Base-by-base conservation (phyloP, 2,113 vertebrate species). In the Gila orcuttii region DNA sequence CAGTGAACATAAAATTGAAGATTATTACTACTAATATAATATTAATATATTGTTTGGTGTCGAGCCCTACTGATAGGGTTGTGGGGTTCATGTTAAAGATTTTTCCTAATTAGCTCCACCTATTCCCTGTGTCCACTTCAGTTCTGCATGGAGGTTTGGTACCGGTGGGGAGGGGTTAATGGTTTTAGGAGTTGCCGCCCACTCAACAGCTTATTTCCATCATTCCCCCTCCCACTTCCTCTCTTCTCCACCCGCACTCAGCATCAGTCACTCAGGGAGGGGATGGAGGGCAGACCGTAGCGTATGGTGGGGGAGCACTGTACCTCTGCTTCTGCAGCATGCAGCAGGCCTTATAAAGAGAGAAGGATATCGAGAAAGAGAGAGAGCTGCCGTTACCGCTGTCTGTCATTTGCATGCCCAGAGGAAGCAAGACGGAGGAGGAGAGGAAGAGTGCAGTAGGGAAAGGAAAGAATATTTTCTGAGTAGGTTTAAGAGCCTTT, bases 351-450 rank as follows among this genome's bases (percentile, higher is more conserved):
- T 28, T 62, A 62, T 45, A 85, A 74, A 76, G 73, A 88, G 78
- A 75, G 78, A 82, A 62, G 23, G 79, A 75, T 74, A 52, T 64
- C 33, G 57, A 36, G 33, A 31, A 73, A 12, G 59, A 25, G 66
- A 80, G 86, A 86, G 86, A 77, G 84, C 81, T 71, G 52, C 42
- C 69, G 42, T 47, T 79, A 52, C 75, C 25, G n/a, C 75, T 74
- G 76, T 47, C 69, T 87, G 88, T 87, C 82, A 86, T 90, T 89
- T 89, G 83, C 86, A 90, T 81, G 81, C 84, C 82, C 84, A 89
- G 86, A 87, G 86, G 78, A 86, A 84, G 59, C 64, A 71, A 78
- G 50, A 62, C 60, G 19, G 55, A 79, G 82, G 15, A 50, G 76
- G 50, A 83, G 36, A 52, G 73, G 42, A 39, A 73, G n/a, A 82